Conservation (phyloP, 2,888 invertebrate genomes). For the Athalia circularis region DNA sequence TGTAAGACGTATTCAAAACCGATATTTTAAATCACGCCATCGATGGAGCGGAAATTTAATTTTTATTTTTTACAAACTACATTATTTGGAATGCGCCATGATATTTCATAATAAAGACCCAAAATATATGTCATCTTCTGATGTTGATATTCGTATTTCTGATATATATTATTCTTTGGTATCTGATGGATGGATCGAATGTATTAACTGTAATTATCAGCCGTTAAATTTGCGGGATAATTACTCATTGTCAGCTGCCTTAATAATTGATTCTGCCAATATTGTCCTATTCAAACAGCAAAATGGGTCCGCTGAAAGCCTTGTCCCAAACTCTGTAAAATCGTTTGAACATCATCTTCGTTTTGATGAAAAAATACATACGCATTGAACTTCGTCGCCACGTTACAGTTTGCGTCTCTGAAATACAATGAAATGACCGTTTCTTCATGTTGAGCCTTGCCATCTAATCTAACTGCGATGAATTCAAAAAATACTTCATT, state of each 20-base stretch:
- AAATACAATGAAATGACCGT: constrained; percentile 51
- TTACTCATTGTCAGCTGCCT: too few relatives aligned
- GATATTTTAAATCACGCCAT: not conserved
- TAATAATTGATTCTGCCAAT: too few relatives aligned
- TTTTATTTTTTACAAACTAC: constrained; percentile 21
- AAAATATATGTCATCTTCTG: not conserved
- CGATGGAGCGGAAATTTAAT: not conserved
- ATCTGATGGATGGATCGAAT: too few relatives aligned
- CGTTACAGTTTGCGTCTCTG: constrained; percentile 75
- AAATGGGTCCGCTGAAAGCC: constrained; percentile 77
- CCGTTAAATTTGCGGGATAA: too few relatives aligned
- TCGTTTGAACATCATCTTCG: constrained; percentile 72
- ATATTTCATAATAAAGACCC: not conserved
- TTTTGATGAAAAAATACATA: constrained; percentile 74
- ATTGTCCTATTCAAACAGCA: constrained; percentile 71
- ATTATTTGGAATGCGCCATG: not conserved
- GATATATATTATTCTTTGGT: not conserved
- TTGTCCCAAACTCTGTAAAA: constrained; percentile 76
- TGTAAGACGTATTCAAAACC: too few relatives aligned
- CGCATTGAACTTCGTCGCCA: constrained; percentile 74
- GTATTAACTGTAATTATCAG: too few relatives aligned
- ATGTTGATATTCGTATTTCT: constrained; percentile 9
- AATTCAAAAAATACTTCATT: constrained; percentile 10
- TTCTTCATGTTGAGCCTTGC: not conserved
- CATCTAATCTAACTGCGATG: not conserved